Conservation (phyloP, 2,113 vertebrate genomes). For the Proteles cristata region DNA sequence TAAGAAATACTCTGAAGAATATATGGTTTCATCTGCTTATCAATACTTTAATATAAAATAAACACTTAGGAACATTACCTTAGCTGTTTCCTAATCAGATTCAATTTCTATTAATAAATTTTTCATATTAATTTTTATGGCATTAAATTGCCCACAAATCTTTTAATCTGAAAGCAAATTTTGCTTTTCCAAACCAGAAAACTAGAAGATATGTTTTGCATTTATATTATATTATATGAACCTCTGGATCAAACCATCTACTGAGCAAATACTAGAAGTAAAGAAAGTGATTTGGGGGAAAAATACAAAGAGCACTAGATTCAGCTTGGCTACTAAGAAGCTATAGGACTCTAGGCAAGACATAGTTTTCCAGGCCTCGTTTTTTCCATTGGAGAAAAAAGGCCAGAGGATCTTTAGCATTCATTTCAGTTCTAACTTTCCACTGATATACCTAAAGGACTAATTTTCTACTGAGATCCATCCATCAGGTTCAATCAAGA, state of each 20-base stretch:
- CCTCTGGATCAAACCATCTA: constrained; percentile 28
- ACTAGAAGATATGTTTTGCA: not conserved
- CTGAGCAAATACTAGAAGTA: constrained; percentile 4
- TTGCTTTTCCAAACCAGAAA: constrained; percentile 51
- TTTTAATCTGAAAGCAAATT: constrained; percentile 52
- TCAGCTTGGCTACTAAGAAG: not conserved
- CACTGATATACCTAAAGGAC: constrained; percentile 8
- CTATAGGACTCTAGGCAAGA: not conserved
- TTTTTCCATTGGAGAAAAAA: constrained; percentile 25
- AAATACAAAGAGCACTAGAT: not conserved
- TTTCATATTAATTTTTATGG: constrained; percentile 20
- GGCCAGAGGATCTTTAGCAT: not conserved
- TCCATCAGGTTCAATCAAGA: constrained; percentile 49
- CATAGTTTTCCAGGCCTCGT: not conserved
- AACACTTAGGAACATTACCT: constrained; percentile 18
- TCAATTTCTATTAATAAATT: constrained; percentile 25
- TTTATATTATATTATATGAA: not conserved
- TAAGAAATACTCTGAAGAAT: constrained; percentile 13
- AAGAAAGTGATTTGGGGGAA: not conserved
- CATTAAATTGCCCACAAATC: not conserved
- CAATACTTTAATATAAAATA: constrained; percentile 46
- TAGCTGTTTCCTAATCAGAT: constrained; percentile 32
- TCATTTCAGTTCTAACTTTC: constrained; percentile 49
- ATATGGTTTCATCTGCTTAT: constrained; percentile 12
- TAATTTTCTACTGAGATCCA: not conserved